phyloP scores from a whole-genome alignment of 2,888 invertebrate genomes.

The Sipha maydis region DNA sequence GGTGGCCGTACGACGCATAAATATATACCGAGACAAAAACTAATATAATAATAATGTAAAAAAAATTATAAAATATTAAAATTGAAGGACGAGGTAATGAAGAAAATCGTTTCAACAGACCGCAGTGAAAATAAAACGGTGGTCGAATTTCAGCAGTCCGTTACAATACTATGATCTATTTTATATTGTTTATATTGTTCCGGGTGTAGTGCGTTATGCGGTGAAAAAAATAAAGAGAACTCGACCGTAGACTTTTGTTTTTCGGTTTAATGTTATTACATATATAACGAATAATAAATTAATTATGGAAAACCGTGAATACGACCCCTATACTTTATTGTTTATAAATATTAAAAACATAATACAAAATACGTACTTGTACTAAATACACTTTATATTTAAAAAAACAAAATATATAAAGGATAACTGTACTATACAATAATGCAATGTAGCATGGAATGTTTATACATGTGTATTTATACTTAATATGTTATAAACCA shows the following conservation, averaged over 20 bases:
- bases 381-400: background rate
- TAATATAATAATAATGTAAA: background rate
- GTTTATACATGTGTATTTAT: background rate
- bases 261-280: background rate
- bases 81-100: slow-evolving; percentile 15
- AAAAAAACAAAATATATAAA: background rate
- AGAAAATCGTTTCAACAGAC: slow-evolving; percentile 1
- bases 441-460: background rate
- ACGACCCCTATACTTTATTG: background rate
- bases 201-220: background rate
- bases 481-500: no score
- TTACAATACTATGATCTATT: slow-evolving; percentile 4
- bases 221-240: background rate
- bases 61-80: background rate
- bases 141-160: background rate
- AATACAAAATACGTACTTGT: no score
- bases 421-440: background rate
- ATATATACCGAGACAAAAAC: slow-evolving; percentile 31
- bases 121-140: background rate
- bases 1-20: slow-evolving; percentile 5
- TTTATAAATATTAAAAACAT: no score
- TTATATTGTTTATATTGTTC: background rate
- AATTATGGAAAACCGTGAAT: background rate
- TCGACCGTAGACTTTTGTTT: background rate
- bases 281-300: background rate